phyloP scores from a whole-genome alignment of 1,140 invertebrate genomes.

The Dufourea novaeangliae region DNA sequence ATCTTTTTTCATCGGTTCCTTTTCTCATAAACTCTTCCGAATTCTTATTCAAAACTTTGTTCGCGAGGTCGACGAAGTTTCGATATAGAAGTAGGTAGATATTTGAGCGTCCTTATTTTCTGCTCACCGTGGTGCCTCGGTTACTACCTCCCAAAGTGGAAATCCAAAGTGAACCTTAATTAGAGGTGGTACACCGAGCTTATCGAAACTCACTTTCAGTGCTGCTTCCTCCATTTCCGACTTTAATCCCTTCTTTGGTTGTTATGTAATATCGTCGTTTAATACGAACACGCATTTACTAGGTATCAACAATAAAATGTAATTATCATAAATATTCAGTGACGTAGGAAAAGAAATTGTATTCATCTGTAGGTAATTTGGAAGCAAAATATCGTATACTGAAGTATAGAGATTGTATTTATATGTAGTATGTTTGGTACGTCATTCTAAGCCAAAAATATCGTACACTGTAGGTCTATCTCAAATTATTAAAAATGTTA shows the following conservation, averaged over 20 bases:
- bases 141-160: constrained; percentile 42
- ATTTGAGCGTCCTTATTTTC: constrained; percentile 22
- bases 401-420: no score
- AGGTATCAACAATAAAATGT: no score
- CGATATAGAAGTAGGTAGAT: constrained; percentile 1
- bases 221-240: constrained; percentile 13
- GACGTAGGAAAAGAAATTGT: no score
- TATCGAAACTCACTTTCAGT: constrained; percentile 43
- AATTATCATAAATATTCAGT: no score
- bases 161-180: constrained; percentile 49
- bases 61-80: background rate
- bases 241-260: background rate
- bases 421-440: no score
- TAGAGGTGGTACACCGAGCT: constrained; percentile 37
- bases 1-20: background rate
- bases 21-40: background rate
- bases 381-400: no score
- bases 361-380: background rate
- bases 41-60: constrained; percentile 5
- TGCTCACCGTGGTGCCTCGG: constrained; percentile 9
- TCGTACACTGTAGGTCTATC: no score
- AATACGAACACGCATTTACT: no score
- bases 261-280: no score
- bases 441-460: no score
- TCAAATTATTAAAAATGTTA: no score